Conservation (phyloP, 2,888 invertebrate species). For the Drosophila pseudotakahashii region DNA sequence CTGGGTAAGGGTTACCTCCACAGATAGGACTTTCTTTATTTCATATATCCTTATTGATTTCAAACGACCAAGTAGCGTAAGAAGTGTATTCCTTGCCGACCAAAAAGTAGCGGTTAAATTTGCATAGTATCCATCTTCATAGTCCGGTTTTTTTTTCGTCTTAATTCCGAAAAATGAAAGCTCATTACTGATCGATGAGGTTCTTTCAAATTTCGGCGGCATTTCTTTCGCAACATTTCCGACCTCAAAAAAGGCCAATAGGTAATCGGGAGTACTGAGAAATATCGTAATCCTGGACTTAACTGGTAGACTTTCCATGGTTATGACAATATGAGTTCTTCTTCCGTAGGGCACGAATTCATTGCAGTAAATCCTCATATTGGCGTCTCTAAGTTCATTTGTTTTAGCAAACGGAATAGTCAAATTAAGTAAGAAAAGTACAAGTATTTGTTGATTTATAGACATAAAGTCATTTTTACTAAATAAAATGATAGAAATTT, state of each 20-base stretch:
- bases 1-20: slow-evolving; percentile 1
- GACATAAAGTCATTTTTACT: slow-evolving; percentile 26
- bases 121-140: slow-evolving; percentile 20
- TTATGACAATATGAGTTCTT: slow-evolving; percentile 14
- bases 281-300: slow-evolving; percentile 2
- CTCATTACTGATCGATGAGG: slow-evolving; percentile 6
- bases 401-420: background rate
- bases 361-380: slow-evolving; percentile 25
- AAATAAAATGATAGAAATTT: slow-evolving; percentile 10
- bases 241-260: slow-evolving; percentile 15
- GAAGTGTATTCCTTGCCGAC: slow-evolving; percentile 4
- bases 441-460: slow-evolving; percentile 14
- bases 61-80: background rate
- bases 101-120: slow-evolving; percentile 20
- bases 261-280: slow-evolving; percentile 21
- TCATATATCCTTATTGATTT: background rate
- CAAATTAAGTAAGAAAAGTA: slow-evolving; percentile 10
- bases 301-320: slow-evolving; percentile 8
- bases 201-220: background rate
- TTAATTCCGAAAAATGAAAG: slow-evolving; percentile 1
- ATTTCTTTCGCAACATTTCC: background rate
- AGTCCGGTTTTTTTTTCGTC: background rate
- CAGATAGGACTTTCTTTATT: background rate
- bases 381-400: slow-evolving; percentile 6
- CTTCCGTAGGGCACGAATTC: slow-evolving; percentile 17